Base-by-base conservation (phyloP, 2,113 vertebrate genomes). In the Hyaena hyaena region DNA sequence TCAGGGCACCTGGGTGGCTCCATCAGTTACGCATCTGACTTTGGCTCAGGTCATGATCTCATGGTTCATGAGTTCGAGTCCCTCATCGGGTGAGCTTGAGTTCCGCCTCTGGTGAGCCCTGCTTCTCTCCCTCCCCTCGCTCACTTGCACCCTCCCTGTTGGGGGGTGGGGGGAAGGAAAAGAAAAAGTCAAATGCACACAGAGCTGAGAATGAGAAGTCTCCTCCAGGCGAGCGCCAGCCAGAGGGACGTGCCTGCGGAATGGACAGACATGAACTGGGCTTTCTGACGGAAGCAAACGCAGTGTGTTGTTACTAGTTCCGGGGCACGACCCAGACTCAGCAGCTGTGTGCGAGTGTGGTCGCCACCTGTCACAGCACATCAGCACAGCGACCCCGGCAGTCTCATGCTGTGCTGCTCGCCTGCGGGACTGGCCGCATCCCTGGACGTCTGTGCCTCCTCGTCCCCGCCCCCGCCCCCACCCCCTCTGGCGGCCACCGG, bases 371-470 rank as follows among this genome's bases (percentile, higher is more conserved):
- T 26, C 24, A 1, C 39, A 0, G 71, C 10, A 5, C 39, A 12
- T 0, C 12, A 3, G 15, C 73, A 28, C 12, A 0, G 73, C 1
- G 6, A 15, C 73, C 1, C 23, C 71, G 24, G 58, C 58, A 23
- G 58, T 7, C 39, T 39, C 0, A 12, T 15, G 39, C 73, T 0
- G 11, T 3, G 71, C 39, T 24, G 14, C 39, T 74, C 12, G 24
- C 26, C 73, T 26, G 39, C 7, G 14, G 6, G 73, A 28, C 24
- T 1, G 5, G 1, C 35, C 1, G 5, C 3, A 0, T 28, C 12
- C 4, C 73, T 4, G 43, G 73, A 15, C 3, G 39, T 15, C 3
- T 3, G 39, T 26, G 39, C 71, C 39, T 26, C 2, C 23, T 45
- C 73, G 7, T 39, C 39, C 39, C 39, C 39, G 39, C 39, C 39